Base-by-base conservation (phyloP, 2,113 vertebrate species). In the Cynoglossus semilaevis region DNA sequence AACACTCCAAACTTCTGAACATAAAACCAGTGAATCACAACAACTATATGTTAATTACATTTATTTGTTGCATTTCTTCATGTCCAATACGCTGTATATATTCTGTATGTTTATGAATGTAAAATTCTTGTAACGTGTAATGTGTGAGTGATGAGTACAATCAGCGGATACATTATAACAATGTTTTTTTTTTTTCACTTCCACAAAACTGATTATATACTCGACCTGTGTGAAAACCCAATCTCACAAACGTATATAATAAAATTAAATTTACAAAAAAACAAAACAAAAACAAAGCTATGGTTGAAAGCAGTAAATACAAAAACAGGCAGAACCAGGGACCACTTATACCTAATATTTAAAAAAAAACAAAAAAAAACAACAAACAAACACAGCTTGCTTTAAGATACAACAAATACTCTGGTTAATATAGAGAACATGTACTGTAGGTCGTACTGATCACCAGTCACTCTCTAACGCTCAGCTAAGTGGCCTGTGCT, bases 1-100 rank as follows among this genome's bases (percentile, higher is more conserved):
- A 76, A 85, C 85, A 87, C 85, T 87, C 85, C 85, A 85, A 40
- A 40, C 56, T n/a, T n/a, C 19, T 55, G 1, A 14, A 70, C 7
- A 1, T 18, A 36, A 46, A n/a, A 17, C 36, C 50, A 69, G 22
- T 46, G 34, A 42, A 67, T 65, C 59, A 75, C 35, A 51, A 69
- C 63, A 62, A 41, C 14, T 40, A 43, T 63, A 29, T 43, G 8
- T 67, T 72, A 40, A 67, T 67, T 53, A 34, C 62, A 75, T 86
- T 83, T 78, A 74, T 79, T 68, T 76, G 15, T 61, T 8, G 12
- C 62, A 58, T 69, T 63, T 73, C 45, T 78, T 63, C 15, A 50
- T 79, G 67, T 79, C 69, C 61, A 79, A 71, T 80, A 75, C 67
- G 80, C 52, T 74, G 68, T 62, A 44, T 59, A 48, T 71, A 63